phyloP scores from a whole-genome alignment of 2,888 invertebrate genomes.

The Chrysolina haemoptera region DNA sequence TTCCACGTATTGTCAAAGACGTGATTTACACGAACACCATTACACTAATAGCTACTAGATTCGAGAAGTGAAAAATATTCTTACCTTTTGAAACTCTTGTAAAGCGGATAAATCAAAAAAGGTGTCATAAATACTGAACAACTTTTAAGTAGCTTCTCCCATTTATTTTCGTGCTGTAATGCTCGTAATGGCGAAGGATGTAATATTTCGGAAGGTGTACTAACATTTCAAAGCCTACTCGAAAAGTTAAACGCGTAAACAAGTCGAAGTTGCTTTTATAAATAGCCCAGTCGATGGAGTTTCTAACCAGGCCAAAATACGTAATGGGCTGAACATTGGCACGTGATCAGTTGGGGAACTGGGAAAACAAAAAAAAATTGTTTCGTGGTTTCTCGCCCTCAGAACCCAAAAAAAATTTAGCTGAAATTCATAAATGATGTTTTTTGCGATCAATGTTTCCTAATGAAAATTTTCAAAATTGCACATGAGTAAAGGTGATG shows the following conservation, averaged over 20 bases:
- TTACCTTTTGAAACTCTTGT: not conserved
- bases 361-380: too few relatives aligned
- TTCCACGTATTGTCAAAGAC: slow-evolving; percentile 12
- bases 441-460: too few relatives aligned
- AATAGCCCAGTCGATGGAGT: too few relatives aligned
- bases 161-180: slow-evolving; percentile 33
- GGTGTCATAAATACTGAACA: slow-evolving; percentile 43
- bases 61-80: slow-evolving; percentile 26
- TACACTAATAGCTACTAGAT: slow-evolving; percentile 25
- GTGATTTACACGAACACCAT: slow-evolving; percentile 25
- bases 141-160: slow-evolving; percentile 37
- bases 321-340: too few relatives aligned
- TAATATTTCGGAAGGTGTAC: slow-evolving; percentile 38
- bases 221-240: slow-evolving; percentile 44
- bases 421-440: too few relatives aligned
- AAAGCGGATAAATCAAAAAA: slow-evolving; percentile 37
- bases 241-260: slow-evolving; percentile 38
- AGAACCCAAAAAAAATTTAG: too few relatives aligned
- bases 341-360: too few relatives aligned
- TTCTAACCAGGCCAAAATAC: too few relatives aligned
- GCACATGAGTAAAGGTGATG: too few relatives aligned
- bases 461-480: too few relatives aligned
- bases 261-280: slow-evolving; percentile 14
- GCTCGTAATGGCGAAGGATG: slow-evolving; percentile 25
- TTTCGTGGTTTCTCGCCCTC: too few relatives aligned